Conservation (phyloP, 2,888 invertebrate genomes). For the Hymenopus coronatus region DNA sequence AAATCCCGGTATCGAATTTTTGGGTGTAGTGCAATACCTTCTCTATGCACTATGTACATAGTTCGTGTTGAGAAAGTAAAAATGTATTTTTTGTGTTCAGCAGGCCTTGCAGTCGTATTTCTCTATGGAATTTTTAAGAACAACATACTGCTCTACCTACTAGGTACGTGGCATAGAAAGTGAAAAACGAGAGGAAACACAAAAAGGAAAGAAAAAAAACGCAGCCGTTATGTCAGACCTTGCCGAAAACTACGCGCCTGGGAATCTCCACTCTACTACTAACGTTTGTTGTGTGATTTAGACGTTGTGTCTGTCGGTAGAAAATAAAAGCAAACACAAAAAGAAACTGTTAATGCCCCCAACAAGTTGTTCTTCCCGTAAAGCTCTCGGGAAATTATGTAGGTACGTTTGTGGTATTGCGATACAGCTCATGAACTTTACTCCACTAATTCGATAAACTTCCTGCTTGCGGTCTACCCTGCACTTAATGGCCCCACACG, state of each 20-base stretch:
- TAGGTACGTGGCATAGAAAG: background rate
- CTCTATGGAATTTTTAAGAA: too few relatives aligned
- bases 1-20: too few relatives aligned
- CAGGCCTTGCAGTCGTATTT: too few relatives aligned
- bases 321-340: background rate
- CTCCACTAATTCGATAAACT: background rate
- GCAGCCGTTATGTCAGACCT: background rate
- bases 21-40: too few relatives aligned
- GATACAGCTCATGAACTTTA: background rate
- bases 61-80: too few relatives aligned
- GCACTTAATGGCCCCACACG: background rate
- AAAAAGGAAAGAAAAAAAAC: background rate
- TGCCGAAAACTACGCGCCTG: background rate
- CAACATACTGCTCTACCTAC: too few relatives aligned
- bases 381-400: background rate
- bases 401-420: background rate
- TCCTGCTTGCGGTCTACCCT: background rate
- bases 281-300: background rate
- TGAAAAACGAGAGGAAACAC: background rate
- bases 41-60: too few relatives aligned
- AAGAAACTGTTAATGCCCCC: background rate
- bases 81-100: too few relatives aligned
- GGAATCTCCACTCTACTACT: background rate
- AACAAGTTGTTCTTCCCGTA: background rate
- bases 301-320: background rate